Evolutionary conservation across 2,888 invertebrate genomes (phyloP).

Genomic region (Neoascia interrupta): DNA sequence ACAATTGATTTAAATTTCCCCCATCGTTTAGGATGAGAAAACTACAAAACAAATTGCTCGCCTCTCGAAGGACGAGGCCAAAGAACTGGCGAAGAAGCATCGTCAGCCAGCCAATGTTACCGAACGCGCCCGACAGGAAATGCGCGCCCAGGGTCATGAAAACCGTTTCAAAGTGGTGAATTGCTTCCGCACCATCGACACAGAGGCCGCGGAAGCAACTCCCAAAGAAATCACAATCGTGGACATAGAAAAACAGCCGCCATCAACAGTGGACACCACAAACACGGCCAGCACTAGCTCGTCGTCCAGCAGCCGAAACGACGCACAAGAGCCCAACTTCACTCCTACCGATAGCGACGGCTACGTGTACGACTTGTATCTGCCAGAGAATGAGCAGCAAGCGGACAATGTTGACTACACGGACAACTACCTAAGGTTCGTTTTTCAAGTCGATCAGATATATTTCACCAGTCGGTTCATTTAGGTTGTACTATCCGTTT

Average conservation of each 20-base stretch:
- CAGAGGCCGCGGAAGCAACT: constrained; percentile 39
- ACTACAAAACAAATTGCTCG: constrained; percentile 80
- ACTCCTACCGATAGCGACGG: constrained; percentile 76
- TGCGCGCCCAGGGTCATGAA: constrained; percentile 80
- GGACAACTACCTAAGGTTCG: constrained; percentile 79
- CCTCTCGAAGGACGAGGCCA: constrained; percentile 80
- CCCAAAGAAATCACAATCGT: constrained; percentile 80
- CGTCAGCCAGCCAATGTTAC: constrained; percentile 79
- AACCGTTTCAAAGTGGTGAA: constrained; percentile 83
- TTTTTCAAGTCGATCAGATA: constrained; percentile 78
- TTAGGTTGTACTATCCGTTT: constrained; percentile 79
- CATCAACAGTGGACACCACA: constrained; percentile 15
- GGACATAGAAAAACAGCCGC: constrained; percentile 81
- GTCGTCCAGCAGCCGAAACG: neutral
- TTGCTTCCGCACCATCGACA: constrained; percentile 80
- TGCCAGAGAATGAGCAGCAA: constrained; percentile 81
- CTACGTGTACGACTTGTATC: constrained; percentile 85
- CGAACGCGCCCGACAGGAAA: constrained; percentile 80
- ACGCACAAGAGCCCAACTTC: constrained; percentile 29
- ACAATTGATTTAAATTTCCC: neutral
- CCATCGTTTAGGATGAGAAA: constrained; percentile 78
- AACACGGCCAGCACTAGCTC: constrained; percentile 40
- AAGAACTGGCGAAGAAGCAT: constrained; percentile 80
- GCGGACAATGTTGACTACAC: constrained; percentile 78
- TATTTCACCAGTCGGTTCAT: constrained; percentile 77